These are phyloP conservation scores for Pecten maximus DNA, from an alignment of 2,888 invertebrate genomes.

Conservation along the genomic window DNA sequence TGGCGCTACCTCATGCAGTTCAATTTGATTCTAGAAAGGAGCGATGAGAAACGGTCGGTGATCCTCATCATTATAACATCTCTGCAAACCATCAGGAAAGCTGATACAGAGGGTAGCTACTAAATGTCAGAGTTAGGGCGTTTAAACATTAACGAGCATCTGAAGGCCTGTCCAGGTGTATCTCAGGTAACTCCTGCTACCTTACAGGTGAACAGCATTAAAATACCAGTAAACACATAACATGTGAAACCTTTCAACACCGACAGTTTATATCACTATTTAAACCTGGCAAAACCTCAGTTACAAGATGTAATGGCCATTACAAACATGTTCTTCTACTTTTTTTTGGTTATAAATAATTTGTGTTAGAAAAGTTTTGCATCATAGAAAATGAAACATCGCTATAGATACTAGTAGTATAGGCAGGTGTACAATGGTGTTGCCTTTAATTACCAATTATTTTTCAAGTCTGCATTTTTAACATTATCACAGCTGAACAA, in stretches of 20 bases:
- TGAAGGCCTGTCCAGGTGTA: not conserved
- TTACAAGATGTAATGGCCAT: constrained; percentile 7
- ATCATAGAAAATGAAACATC: not conserved
- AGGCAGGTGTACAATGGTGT: not conserved
- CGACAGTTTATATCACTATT: not conserved
- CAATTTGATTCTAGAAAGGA: not conserved
- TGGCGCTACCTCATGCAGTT: constrained; percentile 1
- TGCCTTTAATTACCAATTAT: not conserved
- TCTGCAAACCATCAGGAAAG: not conserved
- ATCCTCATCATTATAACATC: not conserved
- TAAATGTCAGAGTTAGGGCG: constrained; percentile 1
- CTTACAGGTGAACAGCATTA: constrained; percentile 28
- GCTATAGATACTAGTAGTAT: not conserved
- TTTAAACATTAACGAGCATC: not conserved
- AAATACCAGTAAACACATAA: constrained; percentile 22
- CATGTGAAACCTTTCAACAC: constrained; percentile 33
- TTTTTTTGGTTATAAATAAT: not conserved
- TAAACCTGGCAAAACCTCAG: constrained; percentile 2
- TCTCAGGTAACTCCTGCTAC: constrained; percentile 33
- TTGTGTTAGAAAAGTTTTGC: not conserved
- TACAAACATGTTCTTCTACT: not conserved
- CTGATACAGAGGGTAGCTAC: not conserved
- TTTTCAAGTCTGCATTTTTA: not conserved
- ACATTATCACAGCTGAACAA: not conserved
- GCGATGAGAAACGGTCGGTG: not conserved